Evolutionary conservation across 2,113 vertebrate species (phyloP), one percentile per base, ranked within the genome.

Genomic region (Callospermophilus lateralis): DNA sequence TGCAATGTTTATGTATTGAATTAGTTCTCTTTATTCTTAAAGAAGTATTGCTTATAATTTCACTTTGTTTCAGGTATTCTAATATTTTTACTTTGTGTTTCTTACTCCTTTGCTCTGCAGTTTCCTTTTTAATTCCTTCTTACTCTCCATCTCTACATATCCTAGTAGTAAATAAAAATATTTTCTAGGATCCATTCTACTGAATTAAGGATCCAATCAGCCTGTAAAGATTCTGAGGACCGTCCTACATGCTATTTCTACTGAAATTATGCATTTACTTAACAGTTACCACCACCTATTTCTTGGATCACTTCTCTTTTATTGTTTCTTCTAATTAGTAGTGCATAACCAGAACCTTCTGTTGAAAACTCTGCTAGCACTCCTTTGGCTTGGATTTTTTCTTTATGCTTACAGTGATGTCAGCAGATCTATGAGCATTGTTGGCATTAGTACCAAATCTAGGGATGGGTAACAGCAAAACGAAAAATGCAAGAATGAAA

Each of bases 61-160:
- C 61, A 90, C 0, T 89, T 84, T 89, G 28, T 96, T 95, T 80
- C 6, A 93, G 24, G 48, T 81, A 26, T 93, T 80, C 28, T 80
- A 15, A 42, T 88, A 86, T 15, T 90, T 42, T 24, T 53, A 84
- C 93, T 93, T 79, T 96, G 39, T 83, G 17, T 97, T 73, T 91
- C 37, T 91, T 48, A 63, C 8, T 89, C 42, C 9, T 80, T 93
- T 92, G 45, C 37, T 84, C 4, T 95, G 10, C 55, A 89, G 45
- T 90, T 91, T 51, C 37, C 30, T 89, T 74, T 95, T 77, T 65
- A 84, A 79, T 80, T 42, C 26, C 39, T 80, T 42, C 26, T n/a
- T 93, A 9, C 37, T 81, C 4, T 72, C 17, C 32, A 11, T 74
- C 42, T 77, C n/a, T 93, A 11, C 30, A 77, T 70, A 7, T 15